Base-by-base conservation (phyloP, 2,113 vertebrate genomes). In the Ictidomys tridecemlineatus region DNA sequence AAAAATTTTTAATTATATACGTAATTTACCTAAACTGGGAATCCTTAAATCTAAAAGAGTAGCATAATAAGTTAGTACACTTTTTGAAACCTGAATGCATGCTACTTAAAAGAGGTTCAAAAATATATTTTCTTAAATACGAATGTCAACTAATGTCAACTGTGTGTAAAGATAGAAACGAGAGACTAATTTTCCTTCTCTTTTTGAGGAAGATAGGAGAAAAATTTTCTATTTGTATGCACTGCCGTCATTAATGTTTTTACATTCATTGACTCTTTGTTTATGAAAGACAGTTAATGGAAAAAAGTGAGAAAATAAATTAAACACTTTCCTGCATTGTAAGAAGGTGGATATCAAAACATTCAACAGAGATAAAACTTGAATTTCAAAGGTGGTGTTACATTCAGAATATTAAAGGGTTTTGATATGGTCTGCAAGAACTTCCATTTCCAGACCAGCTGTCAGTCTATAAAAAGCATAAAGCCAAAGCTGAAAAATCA, bases 91-190 rank as follows among this genome's bases (percentile, higher is more conserved):
- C 24, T 88, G 65, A 95, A 37, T 4, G 70, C 93, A 39, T 74
- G 7, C 30, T 77, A 76, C 73, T 76, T 58, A 82, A 88, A 73
- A 69, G 18, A 96, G 34, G 80, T 87, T 92, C 13, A 73, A 82
- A 92, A 72, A 89, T 30, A 13, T 93, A 0, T 42, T 63, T 85
- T 32, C 10, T n/a, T 94, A 80, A 95, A 85, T 85, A 76, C 61
- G 17, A 95, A 88, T 73, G 77, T 82, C 90, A 82, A 89, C 65
- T 92, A 96, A 89, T 91, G n/a, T 89, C 72, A 96, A 65, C 1
- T 80, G 8, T 89, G 28, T 88, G 10, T 65, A 91, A 53, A 82
- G 22, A 87, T 37, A 87, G 12, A 93, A 91, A 9, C 53, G 12
- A 86, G 8, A 86, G 10, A 79, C 16, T 65, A 69, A 69, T 73